Base-by-base conservation (phyloP, 1,140 invertebrate species). In the Diprion similis region DNA sequence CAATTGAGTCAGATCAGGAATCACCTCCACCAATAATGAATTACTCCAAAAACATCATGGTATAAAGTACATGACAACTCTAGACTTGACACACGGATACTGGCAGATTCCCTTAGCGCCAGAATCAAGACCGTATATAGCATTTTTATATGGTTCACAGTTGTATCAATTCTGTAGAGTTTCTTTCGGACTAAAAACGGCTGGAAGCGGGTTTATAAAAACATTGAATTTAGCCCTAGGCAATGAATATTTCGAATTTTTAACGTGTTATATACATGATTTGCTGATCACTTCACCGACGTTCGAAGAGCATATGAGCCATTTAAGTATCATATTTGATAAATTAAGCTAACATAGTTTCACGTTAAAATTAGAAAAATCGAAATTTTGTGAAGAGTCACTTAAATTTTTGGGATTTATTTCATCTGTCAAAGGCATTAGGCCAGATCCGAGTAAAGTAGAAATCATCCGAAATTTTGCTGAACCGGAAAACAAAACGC, bases 91-190 rank as follows among this genome's bases (percentile, higher is more conserved):
- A 66, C 74, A 78, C 66, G 80, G 77, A 0, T 82, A 77, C 67
- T 82, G 80, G 79, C n/a, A n/a, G n/a, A n/a, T n/a, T n/a, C n/a
- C n/a, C n/a, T n/a, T n/a, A n/a, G n/a, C n/a, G n/a, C n/a, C n/a
- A n/a, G n/a, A n/a, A n/a, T n/a, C n/a, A n/a, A n/a, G n/a, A n/a
- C n/a, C n/a, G n/a, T n/a, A n/a, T n/a, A n/a, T n/a, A n/a, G n/a
- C n/a, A n/a, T n/a, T 86, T 84, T 68, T 68, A 13, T 78, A 81
- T 70, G 77, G 79, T 71, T 78, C 80, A 0, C 77, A 77, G 24
- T 77, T 73, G n/a, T 84, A 83, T 74, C 74, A 78, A 0, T 85
- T n/a, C n/a, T n/a, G n/a, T n/a, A n/a, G n/a, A n/a, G n/a, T n/a
- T n/a, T n/a, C n/a, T n/a, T n/a, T n/a, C n/a, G n/a, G n/a, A n/a